phyloP scores from a whole-genome alignment of 2,888 invertebrate species.

The Cryptosula pallasiana region DNA sequence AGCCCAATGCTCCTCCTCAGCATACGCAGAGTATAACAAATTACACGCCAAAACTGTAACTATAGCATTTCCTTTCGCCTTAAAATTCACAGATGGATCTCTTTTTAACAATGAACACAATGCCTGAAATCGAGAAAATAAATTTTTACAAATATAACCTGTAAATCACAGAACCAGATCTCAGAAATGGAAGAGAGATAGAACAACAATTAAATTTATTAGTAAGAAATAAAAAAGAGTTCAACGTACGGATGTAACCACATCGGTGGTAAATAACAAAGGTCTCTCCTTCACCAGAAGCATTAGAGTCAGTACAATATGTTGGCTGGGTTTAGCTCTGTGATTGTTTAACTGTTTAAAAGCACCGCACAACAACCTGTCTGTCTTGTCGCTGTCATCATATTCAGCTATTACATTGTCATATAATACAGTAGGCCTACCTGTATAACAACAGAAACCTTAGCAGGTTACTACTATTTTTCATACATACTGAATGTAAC shows the following conservation, averaged over 20 bases:
- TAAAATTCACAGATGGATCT: conserved; percentile 62
- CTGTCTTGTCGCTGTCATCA: conserved; percentile 67
- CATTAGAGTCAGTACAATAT: conserved; percentile 69
- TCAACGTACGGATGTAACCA: conserved; percentile 53
- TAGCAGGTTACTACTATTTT: no score
- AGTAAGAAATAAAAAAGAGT: no score
- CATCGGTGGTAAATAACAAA: conserved; percentile 55
- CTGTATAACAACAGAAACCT: conserved; percentile 40
- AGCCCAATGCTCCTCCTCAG: conserved; percentile 80
- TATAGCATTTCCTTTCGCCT: conserved; percentile 73
- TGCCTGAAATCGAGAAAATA: conserved; percentile 60
- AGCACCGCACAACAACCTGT: conserved; percentile 79
- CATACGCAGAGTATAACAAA: conserved; percentile 70
- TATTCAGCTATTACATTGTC: conserved; percentile 69
- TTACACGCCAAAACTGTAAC: conserved; percentile 79
- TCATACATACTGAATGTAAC: no score
- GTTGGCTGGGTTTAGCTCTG: conserved; percentile 74
- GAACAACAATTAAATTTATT: no score
- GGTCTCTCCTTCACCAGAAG: conserved; percentile 76
- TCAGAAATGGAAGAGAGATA: no score
- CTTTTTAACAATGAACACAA: conserved; percentile 75
- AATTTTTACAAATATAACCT: no score
- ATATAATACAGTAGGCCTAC: conserved; percentile 73
- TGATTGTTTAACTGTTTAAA: conserved; percentile 72
- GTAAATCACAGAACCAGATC: no score